A percentile compares a stretch with the other conserved stretches of the same genome.
These are phyloP conservation scores for Ophraella communa DNA, from an alignment of 2,888 invertebrate species.

Conservation along the genomic window DNA sequence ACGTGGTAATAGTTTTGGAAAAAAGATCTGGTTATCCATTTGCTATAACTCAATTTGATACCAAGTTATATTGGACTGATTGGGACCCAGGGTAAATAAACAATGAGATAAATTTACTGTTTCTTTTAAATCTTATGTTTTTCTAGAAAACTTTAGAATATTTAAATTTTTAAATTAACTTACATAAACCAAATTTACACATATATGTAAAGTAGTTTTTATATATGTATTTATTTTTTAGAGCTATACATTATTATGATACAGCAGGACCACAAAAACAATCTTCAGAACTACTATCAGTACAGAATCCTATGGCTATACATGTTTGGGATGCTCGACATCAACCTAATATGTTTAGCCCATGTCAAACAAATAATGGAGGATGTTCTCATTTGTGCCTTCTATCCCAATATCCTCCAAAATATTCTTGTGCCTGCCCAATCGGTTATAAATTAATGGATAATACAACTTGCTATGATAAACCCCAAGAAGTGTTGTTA, in stretches of 20 bases:
- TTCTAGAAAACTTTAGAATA: not conserved
- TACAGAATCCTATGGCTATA: constrained; percentile 75
- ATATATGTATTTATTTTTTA: constrained; percentile 45
- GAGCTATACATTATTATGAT: constrained; percentile 65
- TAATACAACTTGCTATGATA: constrained; percentile 73
- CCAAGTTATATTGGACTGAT: constrained; percentile 88
- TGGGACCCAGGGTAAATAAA: constrained; percentile 77
- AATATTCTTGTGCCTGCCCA: constrained; percentile 83
- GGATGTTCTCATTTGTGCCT: constrained; percentile 89
- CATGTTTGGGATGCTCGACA: constrained; percentile 78
- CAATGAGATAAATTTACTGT: not conserved
- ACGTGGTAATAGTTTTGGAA: constrained; percentile 72
- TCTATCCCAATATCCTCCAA: constrained; percentile 71
- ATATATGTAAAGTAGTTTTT: too few relatives aligned
- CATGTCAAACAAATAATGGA: constrained; percentile 78
- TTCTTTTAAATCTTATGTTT: constrained; percentile 1
- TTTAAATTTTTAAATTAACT: too few relatives aligned
- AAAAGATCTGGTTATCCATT: constrained; percentile 80
- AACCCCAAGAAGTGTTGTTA: constrained; percentile 79
- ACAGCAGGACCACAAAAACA: constrained; percentile 56
- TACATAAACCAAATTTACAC: too few relatives aligned
- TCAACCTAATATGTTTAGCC: constrained; percentile 65
- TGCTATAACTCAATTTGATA: constrained; percentile 77
- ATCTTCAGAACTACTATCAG: constrained; percentile 57
- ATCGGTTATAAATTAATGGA: constrained; percentile 75